Evolutionary conservation across 2,888 invertebrate species (phyloP).

Genomic region (Protodeltote pygarga): DNA sequence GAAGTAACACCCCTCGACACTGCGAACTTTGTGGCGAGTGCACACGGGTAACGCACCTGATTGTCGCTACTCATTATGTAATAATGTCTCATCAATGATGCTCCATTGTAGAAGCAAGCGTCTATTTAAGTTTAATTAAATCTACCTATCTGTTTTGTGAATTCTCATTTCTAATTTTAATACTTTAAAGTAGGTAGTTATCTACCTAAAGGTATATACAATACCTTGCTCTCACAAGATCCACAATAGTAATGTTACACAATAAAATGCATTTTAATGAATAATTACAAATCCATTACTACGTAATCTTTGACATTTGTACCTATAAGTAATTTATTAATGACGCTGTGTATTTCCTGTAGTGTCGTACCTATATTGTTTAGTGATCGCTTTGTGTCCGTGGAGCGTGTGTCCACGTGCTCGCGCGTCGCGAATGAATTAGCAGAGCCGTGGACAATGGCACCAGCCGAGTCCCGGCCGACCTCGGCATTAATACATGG

Average conservation of each 20-base stretch:
- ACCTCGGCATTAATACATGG: conserved; percentile 11
- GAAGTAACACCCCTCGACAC: conserved; percentile 12
- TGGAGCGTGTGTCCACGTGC: conserved; percentile 25
- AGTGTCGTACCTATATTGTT: conserved; percentile 11
- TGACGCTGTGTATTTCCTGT: conserved; percentile 17
- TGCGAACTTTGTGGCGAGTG: conserved; percentile 8
- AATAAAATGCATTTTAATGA: not conserved
- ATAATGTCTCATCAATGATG: conserved; percentile 49
- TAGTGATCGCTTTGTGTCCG: conserved; percentile 10
- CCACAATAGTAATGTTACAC: no score
- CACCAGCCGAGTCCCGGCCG: conserved; percentile 38
- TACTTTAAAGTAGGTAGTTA: no score
- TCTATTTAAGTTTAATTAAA: no score
- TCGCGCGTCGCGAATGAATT: conserved; percentile 32
- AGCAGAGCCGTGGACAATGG: conserved; percentile 30
- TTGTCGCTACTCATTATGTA: conserved; percentile 51
- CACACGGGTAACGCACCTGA: conserved; percentile 20
- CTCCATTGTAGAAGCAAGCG: conserved; percentile 43
- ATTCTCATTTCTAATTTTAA: no score
- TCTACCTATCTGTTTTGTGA: no score
- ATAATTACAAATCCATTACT: conserved; percentile 9
- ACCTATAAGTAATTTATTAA: conserved; percentile 27
- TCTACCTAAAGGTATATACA: no score
- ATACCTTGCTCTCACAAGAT: no score
- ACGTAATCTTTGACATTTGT: conserved; percentile 3